Evolutionary conservation across 2,797 vertebrate species (phyloP).

Genomic region (Acestrorhynchus altus): DNA sequence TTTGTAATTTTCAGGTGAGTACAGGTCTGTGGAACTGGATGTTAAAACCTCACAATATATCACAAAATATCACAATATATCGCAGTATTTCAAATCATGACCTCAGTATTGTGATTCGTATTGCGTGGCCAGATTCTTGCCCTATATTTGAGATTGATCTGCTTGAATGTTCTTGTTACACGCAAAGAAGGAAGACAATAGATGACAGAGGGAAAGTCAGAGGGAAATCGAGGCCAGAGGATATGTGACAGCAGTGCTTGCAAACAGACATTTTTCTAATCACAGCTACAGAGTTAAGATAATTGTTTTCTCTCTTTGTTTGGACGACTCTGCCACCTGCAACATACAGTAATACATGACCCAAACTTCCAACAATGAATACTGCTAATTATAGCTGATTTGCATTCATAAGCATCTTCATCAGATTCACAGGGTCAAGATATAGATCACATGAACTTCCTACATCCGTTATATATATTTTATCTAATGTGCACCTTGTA

Average conservation of each 20-base stretch:
- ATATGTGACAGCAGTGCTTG: slow-evolving; percentile 26
- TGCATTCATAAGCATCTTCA: slow-evolving; percentile 18
- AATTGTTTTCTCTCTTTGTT: slow-evolving; percentile 40
- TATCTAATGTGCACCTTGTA: neutral
- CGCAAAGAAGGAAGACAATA: neutral
- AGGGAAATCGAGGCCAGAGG: neutral
- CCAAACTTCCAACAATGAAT: slow-evolving; percentile 27
- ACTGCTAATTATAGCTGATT: slow-evolving; percentile 39
- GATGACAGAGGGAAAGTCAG: too few relatives aligned
- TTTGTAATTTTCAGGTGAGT: too few relatives aligned
- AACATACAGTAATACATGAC: slow-evolving; percentile 39
- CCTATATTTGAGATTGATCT: neutral
- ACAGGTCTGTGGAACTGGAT: too few relatives aligned
- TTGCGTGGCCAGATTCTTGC: too few relatives aligned
- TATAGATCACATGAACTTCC: neutral
- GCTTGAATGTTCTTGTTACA: neutral
- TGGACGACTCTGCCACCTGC: slow-evolving; percentile 38
- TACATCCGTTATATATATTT: neutral
- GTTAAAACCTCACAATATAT: too few relatives aligned
- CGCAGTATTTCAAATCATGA: too few relatives aligned
- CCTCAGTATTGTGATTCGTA: too few relatives aligned
- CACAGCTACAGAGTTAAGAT: slow-evolving; percentile 24
- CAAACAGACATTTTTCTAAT: slow-evolving; percentile 48
- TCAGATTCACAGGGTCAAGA: neutral
- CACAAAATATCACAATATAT: too few relatives aligned